A percentile compares a stretch with the other conserved stretches of the same genome.
Conservation (phyloP, 2,797 vertebrate species). For the Clarias fuscus region DNA sequence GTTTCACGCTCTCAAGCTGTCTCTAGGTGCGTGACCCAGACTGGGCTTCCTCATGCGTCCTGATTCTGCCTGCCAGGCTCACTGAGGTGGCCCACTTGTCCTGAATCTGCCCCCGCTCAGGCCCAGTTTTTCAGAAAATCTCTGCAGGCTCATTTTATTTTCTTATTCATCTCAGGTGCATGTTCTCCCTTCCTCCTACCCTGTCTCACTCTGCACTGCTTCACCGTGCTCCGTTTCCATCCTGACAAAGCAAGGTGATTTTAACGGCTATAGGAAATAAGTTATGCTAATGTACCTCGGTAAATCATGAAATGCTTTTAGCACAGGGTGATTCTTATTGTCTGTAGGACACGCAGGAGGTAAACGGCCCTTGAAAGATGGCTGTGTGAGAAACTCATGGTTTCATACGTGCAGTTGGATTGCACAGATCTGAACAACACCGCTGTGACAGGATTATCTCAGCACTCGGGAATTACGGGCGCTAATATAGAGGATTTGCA, state of each 20-base stretch:
- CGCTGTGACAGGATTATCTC: neutral
- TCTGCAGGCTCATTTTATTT: conserved; percentile 57
- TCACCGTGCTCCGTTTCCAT: neutral
- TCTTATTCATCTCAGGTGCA: conserved; percentile 43
- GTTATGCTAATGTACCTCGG: conserved; percentile 48
- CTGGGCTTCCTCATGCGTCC: conserved; percentile 45
- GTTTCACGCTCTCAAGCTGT: neutral
- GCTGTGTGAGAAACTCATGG: neutral
- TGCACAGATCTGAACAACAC: neutral
- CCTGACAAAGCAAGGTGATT: neutral
- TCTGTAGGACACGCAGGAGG: neutral
- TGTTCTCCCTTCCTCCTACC: conserved; percentile 17
- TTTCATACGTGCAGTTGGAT: neutral
- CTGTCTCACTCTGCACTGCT: conserved; percentile 45
- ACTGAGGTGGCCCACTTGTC: conserved; percentile 60
- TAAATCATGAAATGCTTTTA: conserved; percentile 44
- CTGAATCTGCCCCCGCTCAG: conserved; percentile 61
- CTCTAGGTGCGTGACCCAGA: neutral
- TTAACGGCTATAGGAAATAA: conserved; percentile 5
- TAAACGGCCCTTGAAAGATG: neutral
- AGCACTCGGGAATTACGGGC: neutral
- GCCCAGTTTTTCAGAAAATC: conserved; percentile 66
- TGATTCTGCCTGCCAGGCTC: conserved; percentile 52
- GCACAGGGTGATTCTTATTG: conserved; percentile 22
- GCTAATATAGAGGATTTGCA: neutral